Evolutionary conservation across 2,888 invertebrate genomes (phyloP).

Genomic region (Mystacides longicornis): DNA sequence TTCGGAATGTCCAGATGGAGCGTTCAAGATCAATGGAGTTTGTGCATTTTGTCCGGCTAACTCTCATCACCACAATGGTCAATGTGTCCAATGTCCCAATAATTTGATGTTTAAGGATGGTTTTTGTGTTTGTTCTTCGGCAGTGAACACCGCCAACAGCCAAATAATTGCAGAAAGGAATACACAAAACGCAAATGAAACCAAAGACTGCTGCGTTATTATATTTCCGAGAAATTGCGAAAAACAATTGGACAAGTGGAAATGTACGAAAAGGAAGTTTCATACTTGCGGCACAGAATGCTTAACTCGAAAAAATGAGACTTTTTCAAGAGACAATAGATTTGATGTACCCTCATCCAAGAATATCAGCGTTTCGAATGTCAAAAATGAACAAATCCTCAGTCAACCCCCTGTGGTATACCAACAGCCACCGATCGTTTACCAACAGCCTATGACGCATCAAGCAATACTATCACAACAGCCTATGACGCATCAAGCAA

Average conservation of each 20-base stretch:
- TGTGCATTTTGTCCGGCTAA: neutral
- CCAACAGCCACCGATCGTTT: neutral
- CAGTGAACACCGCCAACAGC: slow-evolving; percentile 36
- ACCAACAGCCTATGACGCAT: neutral
- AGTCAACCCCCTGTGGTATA: neutral
- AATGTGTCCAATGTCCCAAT: neutral
- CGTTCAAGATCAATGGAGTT: neutral
- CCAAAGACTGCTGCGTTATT: slow-evolving; percentile 5
- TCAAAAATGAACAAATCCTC: too few species aligned
- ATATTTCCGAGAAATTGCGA: slow-evolving; percentile 1
- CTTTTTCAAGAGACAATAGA: neutral
- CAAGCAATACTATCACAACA: neutral
- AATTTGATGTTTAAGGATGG: neutral
- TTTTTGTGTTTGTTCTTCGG: slow-evolving; percentile 28
- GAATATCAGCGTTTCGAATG: neutral
- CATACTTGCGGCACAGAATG: slow-evolving; percentile 5
- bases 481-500: neutral
- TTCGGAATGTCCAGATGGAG: neutral
- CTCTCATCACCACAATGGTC: neutral
- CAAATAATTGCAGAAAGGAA: slow-evolving; percentile 35
- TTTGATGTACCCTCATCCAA: too few species aligned
- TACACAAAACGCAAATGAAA: slow-evolving; percentile 32
- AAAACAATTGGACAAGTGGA: neutral
- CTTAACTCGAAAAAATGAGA: neutral
- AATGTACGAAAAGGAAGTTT: slow-evolving; percentile 10